Evolutionary conservation across 2,113 vertebrate genomes (phyloP).

Genomic region (Arizona elegans): DNA sequence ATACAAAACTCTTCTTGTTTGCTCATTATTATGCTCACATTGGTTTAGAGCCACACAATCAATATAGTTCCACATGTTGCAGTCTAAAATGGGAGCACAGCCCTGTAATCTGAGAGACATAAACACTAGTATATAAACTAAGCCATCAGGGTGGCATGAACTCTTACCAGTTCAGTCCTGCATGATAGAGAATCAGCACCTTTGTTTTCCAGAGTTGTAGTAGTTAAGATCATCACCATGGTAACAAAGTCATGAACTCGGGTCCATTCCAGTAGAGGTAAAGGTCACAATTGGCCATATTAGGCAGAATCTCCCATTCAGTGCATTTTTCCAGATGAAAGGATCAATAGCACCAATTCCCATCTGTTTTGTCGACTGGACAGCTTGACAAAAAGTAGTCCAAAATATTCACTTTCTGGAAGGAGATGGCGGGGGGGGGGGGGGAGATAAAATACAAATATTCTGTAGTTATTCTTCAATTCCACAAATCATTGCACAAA

Average conservation of each 20-base stretch:
- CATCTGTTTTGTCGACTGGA: constrained; percentile 51
- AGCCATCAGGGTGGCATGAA: not conserved
- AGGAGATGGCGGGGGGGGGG: too few species aligned
- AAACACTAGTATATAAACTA: not conserved
- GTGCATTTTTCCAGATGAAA: constrained; percentile 47
- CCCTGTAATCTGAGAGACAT: not conserved
- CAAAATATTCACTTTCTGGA: constrained; percentile 56
- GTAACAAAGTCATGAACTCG: constrained; percentile 62
- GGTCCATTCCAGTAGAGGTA: constrained; percentile 59
- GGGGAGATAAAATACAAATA: constrained; percentile 27
- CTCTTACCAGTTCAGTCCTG: constrained; percentile 80
- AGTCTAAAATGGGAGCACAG: not conserved
- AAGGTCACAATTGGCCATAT: constrained; percentile 54
- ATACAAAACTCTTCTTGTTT: not conserved
- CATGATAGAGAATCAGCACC: constrained; percentile 77
- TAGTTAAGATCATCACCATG: constrained; percentile 86
- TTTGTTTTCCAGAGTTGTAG: constrained; percentile 82
- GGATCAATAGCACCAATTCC: constrained; percentile 48
- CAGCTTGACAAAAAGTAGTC: constrained; percentile 54
- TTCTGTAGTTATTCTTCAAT: not conserved
- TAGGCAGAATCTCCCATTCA: constrained; percentile 49
- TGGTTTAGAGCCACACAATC: not conserved
- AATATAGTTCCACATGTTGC: not conserved
- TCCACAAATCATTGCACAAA: not conserved
- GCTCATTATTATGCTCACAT: not conserved